Evolutionary conservation across 2,888 invertebrate species (phyloP).

Genomic region (Drosophila austrosaltans): DNA sequence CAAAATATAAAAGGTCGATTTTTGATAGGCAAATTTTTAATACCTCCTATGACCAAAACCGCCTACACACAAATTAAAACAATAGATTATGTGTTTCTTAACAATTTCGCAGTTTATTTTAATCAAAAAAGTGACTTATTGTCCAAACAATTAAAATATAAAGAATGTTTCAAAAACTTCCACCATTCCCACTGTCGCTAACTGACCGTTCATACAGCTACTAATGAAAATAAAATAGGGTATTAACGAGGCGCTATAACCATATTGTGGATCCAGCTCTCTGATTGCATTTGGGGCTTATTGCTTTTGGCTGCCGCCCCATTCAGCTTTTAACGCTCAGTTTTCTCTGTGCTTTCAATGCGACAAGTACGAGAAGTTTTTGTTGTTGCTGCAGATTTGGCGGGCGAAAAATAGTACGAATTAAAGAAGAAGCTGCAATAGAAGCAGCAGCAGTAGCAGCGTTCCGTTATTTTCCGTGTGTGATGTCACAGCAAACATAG

Average conservation of each 20-base stretch:
- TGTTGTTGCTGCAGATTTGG: conserved; percentile 32
- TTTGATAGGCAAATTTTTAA: no score
- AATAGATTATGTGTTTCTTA: no score
- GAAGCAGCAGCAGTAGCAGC: not conserved
- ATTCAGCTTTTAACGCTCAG: conserved; percentile 78
- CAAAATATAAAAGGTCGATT: no score
- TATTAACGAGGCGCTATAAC: not conserved
- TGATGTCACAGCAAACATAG: conserved; percentile 29
- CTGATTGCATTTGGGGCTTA: conserved; percentile 8
- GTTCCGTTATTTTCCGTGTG: conserved; percentile 9
- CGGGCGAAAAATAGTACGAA: conserved; percentile 16
- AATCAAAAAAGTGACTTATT: no score
- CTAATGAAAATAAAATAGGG: not conserved
- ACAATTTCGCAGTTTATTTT: no score
- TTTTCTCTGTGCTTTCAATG: conserved; percentile 81
- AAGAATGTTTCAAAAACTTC: no score
- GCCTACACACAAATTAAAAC: no score
- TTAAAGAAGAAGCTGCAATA: not conserved
- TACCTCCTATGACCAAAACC: no score
- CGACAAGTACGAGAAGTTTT: conserved; percentile 75
- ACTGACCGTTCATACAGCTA: no score
- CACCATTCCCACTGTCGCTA: no score
- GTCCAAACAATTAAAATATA: no score
- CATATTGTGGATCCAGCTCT: not conserved
- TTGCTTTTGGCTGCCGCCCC: conserved; percentile 20